Evolutionary conservation across 2,888 invertebrate genomes (phyloP).

Genomic region (Cantharis flavilabris): DNA sequence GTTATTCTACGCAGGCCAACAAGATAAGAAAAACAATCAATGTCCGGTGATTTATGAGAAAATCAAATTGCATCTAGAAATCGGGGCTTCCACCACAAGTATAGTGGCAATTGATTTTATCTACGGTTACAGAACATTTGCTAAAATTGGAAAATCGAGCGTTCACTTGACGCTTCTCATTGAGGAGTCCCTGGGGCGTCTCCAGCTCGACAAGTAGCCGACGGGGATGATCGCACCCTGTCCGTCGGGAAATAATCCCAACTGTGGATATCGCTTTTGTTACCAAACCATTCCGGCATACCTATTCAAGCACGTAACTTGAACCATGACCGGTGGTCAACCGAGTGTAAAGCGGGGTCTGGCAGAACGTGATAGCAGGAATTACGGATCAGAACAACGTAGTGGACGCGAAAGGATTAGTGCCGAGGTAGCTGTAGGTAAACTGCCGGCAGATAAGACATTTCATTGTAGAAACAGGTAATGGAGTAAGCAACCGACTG

Average conservation of each 20-base stretch:
- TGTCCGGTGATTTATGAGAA: conserved; percentile 43
- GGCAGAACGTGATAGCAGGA: conserved; percentile 55
- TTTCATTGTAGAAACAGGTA: conserved; percentile 49
- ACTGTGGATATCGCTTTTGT: conserved; percentile 30
- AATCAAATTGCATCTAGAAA: conserved; percentile 42
- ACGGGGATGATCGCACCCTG: conserved; percentile 33
- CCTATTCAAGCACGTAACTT: conserved; percentile 47
- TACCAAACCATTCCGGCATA: conserved; percentile 39
- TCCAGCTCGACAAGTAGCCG: conserved; percentile 36
- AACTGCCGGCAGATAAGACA: conserved; percentile 48
- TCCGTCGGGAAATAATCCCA: conserved; percentile 33
- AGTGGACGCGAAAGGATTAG: conserved; percentile 53
- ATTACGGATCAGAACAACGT: conserved; percentile 55
- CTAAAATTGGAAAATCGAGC: conserved; percentile 45
- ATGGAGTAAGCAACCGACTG: conserved; percentile 47
- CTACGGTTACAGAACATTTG: conserved; percentile 46
- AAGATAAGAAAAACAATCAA: conserved; percentile 36
- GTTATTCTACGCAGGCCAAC: neutral
- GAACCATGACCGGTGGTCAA: conserved; percentile 44
- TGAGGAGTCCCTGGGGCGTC: conserved; percentile 30
- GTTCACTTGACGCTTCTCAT: conserved; percentile 41
- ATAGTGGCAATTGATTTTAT: conserved; percentile 49
- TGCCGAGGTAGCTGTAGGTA: conserved; percentile 44
- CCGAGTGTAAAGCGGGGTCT: conserved; percentile 51
- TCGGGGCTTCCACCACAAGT: conserved; percentile 33